Conservation (phyloP, 2,797 vertebrate species). For the Tinamus major region DNA sequence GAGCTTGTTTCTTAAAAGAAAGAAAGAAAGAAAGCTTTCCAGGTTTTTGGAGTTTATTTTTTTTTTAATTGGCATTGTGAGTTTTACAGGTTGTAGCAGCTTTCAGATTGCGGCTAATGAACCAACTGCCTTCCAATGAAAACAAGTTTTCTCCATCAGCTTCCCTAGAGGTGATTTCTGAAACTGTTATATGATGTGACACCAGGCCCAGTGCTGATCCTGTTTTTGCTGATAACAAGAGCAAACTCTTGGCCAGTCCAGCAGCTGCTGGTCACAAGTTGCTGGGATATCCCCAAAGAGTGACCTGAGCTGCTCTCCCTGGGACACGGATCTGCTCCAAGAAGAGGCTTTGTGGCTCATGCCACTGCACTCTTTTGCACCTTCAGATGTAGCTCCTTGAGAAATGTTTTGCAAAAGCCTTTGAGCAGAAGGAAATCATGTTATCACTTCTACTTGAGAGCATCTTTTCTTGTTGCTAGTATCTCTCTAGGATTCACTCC, state of each 20-base stretch:
- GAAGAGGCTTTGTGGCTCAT: neutral
- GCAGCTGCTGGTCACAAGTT: neutral
- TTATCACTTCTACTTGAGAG: neutral
- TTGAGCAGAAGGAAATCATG: rapidly evolving
- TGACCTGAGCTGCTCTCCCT: neutral
- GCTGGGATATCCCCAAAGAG: neutral
- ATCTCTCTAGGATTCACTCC: neutral
- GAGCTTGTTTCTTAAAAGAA: neutral
- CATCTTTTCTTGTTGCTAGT: neutral
- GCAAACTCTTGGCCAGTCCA: neutral
- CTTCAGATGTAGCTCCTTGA: neutral
- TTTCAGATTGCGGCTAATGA: neutral
- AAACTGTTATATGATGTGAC: neutral
- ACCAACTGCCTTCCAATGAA: neutral
- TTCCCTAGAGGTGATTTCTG: neutral
- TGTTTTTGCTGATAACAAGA: neutral
- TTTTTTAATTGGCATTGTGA: neutral
- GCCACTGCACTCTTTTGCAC: neutral
- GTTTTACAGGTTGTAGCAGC: neutral
- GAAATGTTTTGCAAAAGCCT: neutral
- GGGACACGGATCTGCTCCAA: neutral
- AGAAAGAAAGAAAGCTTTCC: neutral
- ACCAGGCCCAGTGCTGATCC: neutral
- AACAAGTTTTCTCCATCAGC: neutral
- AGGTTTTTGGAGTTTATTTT: neutral